Evolutionary conservation across 2,888 invertebrate genomes (phyloP).

Genomic region (Cylloceria caligata): DNA sequence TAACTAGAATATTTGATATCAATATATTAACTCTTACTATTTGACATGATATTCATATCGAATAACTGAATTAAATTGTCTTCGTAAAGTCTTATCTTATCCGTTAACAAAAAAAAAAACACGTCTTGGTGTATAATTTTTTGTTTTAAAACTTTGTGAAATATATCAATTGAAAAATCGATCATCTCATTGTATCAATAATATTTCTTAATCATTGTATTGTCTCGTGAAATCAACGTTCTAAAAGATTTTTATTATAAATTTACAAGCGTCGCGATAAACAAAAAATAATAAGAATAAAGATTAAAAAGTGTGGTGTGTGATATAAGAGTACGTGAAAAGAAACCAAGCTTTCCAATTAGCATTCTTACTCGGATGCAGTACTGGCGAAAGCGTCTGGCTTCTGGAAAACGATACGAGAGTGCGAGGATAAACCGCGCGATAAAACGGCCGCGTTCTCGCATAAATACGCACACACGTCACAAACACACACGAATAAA

Average conservation of each 20-base stretch:
- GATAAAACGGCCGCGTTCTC: constrained; percentile 77
- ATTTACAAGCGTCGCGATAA: constrained; percentile 24
- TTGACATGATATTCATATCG: too few species aligned
- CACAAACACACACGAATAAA: constrained; percentile 45
- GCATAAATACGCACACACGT: constrained; percentile 56
- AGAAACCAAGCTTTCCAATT: constrained; percentile 77
- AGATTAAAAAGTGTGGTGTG: constrained; percentile 34
- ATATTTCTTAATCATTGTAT: constrained; percentile 17
- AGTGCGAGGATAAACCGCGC: constrained; percentile 78
- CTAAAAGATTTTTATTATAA: constrained; percentile 26
- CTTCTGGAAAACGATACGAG: constrained; percentile 72
- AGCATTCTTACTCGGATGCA: constrained; percentile 77
- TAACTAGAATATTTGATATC: too few species aligned
- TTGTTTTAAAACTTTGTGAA: not conserved
- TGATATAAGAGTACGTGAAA: constrained; percentile 41
- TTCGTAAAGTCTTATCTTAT: too few species aligned
- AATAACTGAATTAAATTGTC: too few species aligned
- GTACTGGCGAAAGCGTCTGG: constrained; percentile 68
- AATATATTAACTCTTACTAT: too few species aligned
- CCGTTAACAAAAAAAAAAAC: too few species aligned
- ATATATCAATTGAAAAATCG: not conserved
- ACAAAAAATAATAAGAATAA: constrained; percentile 26
- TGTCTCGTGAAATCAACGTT: constrained; percentile 3
- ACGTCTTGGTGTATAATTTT: not conserved
- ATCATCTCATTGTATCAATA: not conserved